Base-by-base conservation (phyloP, 2,113 vertebrate genomes). In the Melanotaenia duboulayi region DNA sequence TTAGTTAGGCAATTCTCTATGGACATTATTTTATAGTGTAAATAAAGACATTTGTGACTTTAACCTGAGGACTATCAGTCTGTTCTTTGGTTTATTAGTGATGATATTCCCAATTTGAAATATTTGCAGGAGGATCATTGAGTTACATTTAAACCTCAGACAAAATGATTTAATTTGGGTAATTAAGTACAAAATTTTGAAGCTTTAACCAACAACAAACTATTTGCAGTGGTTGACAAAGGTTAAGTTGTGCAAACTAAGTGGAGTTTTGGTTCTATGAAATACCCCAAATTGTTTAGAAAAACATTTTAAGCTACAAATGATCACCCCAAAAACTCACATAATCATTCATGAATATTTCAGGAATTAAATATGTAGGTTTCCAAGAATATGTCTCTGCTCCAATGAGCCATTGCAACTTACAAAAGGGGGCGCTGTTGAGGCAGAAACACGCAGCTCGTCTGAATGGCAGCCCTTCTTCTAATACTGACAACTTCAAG, bases 401-500 rank as follows among this genome's bases (percentile, higher is more conserved):
- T 54, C 54, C 60, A 7, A 35, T 69, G 50, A 66, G 24, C 10
- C 14, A 51, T 23, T 42, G 39, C 32, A 42, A 48, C 14, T 69
- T 71, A 74, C 91, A 79, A 89, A 83, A 85, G 89, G 82, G 88
- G 89, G 89, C 87, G 85, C 90, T 91, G 81, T 87, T 89, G 85
- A 86, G 89, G 82, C 77, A 85, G 67, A 65, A 60, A 87, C 66
- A 55, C 51, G 57, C 58, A 71, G 69, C 2, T 22, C 6, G 12
- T 49, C 14, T 40, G 69, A 86, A 44, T 63, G 66, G 49, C 62
- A 76, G 66, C 5, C 19, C 22, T 37, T 65, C 28, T 68, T 76
- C 44, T 72, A 42, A 62, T 32, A 1, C 20, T 78, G 71, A 74
- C 79, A 76, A 58, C 24, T 35, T 73, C 65, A 71, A 49, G 71